Conservation (phyloP, 1,140 invertebrate genomes). For the Bombus polaris region DNA sequence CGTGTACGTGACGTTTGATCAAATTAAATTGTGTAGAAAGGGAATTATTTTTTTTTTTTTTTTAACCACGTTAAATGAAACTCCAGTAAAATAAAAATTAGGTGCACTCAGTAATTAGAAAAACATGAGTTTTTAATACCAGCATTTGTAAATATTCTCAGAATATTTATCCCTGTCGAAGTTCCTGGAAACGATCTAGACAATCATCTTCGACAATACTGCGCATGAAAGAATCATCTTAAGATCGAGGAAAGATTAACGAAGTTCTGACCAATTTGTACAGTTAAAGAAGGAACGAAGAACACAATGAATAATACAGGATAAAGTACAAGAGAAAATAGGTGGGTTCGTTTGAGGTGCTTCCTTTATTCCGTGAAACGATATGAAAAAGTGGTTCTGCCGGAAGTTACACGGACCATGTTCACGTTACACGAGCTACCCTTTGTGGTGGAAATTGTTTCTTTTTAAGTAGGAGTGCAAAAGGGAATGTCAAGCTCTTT, state of each 20-base stretch:
- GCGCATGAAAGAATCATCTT: background rate
- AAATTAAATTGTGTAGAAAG: background rate
- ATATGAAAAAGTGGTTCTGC: background rate
- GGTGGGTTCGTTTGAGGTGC: background rate
- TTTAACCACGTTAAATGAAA: background rate
- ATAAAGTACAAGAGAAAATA: background rate
- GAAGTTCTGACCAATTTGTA: background rate
- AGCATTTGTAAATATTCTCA: background rate
- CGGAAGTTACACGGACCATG: background rate
- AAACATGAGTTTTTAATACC: background rate
- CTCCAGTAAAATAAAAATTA: background rate
- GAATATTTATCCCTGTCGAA: background rate
- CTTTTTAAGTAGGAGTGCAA: conserved; percentile 3
- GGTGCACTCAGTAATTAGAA: background rate
- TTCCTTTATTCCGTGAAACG: background rate
- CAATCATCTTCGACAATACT: background rate
- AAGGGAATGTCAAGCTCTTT: background rate
- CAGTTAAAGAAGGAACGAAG: too few species aligned
- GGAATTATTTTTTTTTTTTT: background rate
- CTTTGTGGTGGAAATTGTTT: conserved; percentile 18
- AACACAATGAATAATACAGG: background rate
- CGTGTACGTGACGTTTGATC: background rate
- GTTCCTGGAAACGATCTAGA: background rate
- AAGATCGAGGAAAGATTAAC: background rate
- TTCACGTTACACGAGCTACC: background rate